Conservation (phyloP, 2,113 vertebrate genomes). For the Strix uralensis region DNA sequence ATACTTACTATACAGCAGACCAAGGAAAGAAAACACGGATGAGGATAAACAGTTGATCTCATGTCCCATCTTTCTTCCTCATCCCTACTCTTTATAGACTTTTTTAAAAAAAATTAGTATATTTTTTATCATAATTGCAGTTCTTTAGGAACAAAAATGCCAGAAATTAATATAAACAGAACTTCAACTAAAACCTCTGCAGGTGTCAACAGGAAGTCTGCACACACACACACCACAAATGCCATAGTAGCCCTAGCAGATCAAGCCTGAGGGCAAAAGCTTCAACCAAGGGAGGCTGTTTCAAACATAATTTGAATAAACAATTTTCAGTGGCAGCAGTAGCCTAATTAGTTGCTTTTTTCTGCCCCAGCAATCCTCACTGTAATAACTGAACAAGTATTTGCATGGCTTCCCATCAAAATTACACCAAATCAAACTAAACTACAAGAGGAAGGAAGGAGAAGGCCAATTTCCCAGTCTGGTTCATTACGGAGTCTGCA, state of each 20-base stretch:
- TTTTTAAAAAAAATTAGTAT: not conserved
- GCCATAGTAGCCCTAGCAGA: not conserved
- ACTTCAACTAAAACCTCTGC: not conserved
- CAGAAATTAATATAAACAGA: not conserved
- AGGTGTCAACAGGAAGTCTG: not conserved
- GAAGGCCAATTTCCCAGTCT: not conserved
- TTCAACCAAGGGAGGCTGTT: not conserved
- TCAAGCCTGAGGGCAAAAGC: not conserved
- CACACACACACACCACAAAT: not conserved
- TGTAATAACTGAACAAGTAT: not conserved
- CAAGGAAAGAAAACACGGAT: not conserved
- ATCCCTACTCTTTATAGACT: not conserved
- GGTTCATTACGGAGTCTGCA: not conserved
- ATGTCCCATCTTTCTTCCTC: not conserved
- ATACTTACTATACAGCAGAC: not conserved
- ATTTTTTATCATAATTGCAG: not conserved
- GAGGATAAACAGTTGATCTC: not conserved
- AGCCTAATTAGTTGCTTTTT: not conserved
- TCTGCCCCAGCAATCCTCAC: not conserved
- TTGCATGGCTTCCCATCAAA: not conserved
- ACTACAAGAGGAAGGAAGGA: not conserved
- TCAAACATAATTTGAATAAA: not conserved
- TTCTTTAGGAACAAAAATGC: not conserved
- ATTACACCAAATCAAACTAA: not conserved
- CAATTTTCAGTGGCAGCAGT: not conserved